Evolutionary conservation across 2,888 invertebrate species (phyloP).

Genomic region (Caenorhabditis uteleia): DNA sequence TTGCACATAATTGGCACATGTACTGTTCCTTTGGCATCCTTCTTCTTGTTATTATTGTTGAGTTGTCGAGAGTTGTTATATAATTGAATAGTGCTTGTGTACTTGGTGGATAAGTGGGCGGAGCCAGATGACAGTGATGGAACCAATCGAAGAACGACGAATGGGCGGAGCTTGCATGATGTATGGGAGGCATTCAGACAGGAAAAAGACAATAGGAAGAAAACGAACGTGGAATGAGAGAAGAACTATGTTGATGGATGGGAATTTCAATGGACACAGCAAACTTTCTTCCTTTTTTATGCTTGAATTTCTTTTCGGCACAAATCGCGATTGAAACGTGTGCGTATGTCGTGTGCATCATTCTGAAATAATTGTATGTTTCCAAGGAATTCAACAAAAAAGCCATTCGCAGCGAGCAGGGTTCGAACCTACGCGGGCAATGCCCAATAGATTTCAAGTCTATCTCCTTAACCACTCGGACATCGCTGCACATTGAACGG

Average conservation of each 20-base stretch:
- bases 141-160: slow-evolving; percentile 19
- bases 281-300: no score
- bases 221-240: no score
- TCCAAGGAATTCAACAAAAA: no score
- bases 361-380: no score
- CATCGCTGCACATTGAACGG: slow-evolving; percentile 71
- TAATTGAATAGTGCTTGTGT: slow-evolving; percentile 26
- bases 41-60: no score
- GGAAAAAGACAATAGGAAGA: no score
- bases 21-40: slow-evolving; percentile 70
- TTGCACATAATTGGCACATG: slow-evolving; percentile 69
- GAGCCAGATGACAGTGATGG: slow-evolving; percentile 19
- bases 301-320: no score
- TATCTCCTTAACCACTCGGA: slow-evolving; percentile 77
- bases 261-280: no score
- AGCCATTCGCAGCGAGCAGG: slow-evolving; percentile 73
- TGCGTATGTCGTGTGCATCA: no score
- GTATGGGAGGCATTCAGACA: slow-evolving; percentile 30
- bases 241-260: no score
- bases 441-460: slow-evolving; percentile 78
- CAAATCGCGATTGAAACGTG: no score
- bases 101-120: slow-evolving; percentile 20
- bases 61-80: no score
- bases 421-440: slow-evolving; percentile 78
- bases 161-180: slow-evolving; percentile 30